Base-by-base conservation (phyloP, 2,797 vertebrate genomes). In the Esox lucius region DNA sequence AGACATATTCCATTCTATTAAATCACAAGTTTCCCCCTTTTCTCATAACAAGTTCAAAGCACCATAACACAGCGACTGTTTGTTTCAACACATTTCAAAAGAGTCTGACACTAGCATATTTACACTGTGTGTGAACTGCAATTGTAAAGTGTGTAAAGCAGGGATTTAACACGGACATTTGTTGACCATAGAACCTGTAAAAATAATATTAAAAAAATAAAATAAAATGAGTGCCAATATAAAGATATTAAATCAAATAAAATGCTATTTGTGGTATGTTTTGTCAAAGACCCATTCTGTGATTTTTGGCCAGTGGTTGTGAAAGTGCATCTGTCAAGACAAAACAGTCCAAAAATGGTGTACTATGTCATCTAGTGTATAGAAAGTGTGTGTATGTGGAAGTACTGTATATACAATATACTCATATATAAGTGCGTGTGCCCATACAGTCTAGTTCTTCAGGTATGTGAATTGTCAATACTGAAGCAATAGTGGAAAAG, bases 171-270 rank as follows among this genome's bases (percentile, higher is more conserved):
- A 75, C 74, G 80, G 79, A 83, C 66, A 6, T 4, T 81, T 83
- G 62, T 49, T 70, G 70, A 39, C 17, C 71, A 75, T 81, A 84
- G 86, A 86, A 83, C 81, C 74, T 70, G 24, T n/a, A 64, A 19
- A 78, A 80, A 75, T 64, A 78, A 67, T 72, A 72, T 80, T 72
- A 84, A 75, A 68, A 46, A 59, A 59, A 59, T 19, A 59, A 22
- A 59, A 53, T n/a, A 7, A 42, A 31, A 31, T 31, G 49, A 74
- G 53, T 71, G 71, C 75, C 73, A 70, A 75, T 88, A 72, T 90
- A 91, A 64, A 59, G 5, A 62, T 51, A 83, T 31, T 84, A 53
- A 15, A 16, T 6, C 1, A 16, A 16, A 53, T 53, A 16, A 56
- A 42, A 42, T 1, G 5, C 42, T 42, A 42, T 42, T 9, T 6